Evolutionary conservation across 2,888 invertebrate species (phyloP).

Genomic region (Galerucella pusilla): DNA sequence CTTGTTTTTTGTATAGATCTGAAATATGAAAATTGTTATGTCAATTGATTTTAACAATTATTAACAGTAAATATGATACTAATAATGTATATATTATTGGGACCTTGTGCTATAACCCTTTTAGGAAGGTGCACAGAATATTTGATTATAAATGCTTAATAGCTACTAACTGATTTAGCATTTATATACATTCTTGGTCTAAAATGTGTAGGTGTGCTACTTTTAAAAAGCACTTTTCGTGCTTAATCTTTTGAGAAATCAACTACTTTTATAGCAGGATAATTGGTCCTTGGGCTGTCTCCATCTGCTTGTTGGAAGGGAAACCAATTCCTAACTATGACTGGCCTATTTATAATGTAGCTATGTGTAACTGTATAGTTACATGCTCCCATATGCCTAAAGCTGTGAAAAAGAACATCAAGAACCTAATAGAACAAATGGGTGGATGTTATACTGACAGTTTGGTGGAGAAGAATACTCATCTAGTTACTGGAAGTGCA

Average conservation of each 20-base stretch:
- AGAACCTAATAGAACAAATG: constrained; percentile 78
- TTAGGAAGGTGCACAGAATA: too few relatives aligned
- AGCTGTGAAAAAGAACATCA: constrained; percentile 69
- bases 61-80: too few relatives aligned
- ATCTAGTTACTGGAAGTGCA: constrained; percentile 83
- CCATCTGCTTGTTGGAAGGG: constrained; percentile 78
- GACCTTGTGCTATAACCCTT: too few relatives aligned
- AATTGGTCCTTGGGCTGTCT: constrained; percentile 84
- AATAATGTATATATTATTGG: too few relatives aligned
- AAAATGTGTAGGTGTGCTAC: background rate
- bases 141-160: too few relatives aligned
- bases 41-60: too few relatives aligned
- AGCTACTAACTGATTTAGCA: too few relatives aligned
- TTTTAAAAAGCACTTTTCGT: background rate
- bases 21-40: too few relatives aligned
- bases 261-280: constrained; percentile 70
- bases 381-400: constrained; percentile 70
- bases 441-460: constrained; percentile 77
- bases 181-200: too few relatives aligned
- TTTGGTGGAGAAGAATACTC: constrained; percentile 77
- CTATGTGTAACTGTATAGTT: constrained; percentile 80
- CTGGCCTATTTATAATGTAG: constrained; percentile 82
- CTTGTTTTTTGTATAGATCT: background rate
- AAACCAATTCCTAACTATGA: constrained; percentile 79
- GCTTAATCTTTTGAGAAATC: constrained; percentile 9